Evolutionary conservation across 2,113 vertebrate genomes (phyloP).

Genomic region (Myotis brandtii): DNA sequence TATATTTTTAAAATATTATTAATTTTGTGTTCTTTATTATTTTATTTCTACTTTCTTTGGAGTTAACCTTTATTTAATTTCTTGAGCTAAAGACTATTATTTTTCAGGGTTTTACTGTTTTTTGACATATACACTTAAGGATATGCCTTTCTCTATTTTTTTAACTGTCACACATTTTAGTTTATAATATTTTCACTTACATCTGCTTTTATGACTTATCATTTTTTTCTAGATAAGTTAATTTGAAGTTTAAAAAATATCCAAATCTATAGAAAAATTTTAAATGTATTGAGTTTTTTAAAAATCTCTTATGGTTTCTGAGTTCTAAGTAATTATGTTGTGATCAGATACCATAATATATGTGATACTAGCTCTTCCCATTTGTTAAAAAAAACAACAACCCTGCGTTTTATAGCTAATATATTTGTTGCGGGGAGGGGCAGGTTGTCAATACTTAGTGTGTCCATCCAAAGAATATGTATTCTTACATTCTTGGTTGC

Average conservation of each 20-base stretch:
- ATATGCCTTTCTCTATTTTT: neutral
- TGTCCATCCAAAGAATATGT: neutral
- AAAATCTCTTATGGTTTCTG: neutral
- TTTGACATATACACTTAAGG: neutral
- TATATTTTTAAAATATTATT: neutral
- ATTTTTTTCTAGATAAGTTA: neutral
- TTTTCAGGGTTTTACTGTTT: neutral
- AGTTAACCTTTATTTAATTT: neutral
- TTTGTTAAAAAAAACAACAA: neutral
- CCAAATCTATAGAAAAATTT: neutral
- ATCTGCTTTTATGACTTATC: neutral
- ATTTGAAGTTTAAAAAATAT: neutral
- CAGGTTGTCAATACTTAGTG: neutral
- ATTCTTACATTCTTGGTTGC: conserved; percentile 5
- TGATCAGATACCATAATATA: neutral
- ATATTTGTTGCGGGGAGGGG: neutral
- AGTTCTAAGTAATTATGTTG: conserved; percentile 10
- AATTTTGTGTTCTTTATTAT: neutral
- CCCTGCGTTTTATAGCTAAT: neutral
- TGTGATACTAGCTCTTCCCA: neutral
- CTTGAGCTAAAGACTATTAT: neutral
- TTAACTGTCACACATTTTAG: neutral
- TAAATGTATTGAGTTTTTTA: neutral
- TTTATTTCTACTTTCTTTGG: neutral
- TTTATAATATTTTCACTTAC: neutral